Base-by-base conservation (phyloP, 30 jellyfish, hydroid and myxozoan genomes). In the Mastigias papua region DNA sequence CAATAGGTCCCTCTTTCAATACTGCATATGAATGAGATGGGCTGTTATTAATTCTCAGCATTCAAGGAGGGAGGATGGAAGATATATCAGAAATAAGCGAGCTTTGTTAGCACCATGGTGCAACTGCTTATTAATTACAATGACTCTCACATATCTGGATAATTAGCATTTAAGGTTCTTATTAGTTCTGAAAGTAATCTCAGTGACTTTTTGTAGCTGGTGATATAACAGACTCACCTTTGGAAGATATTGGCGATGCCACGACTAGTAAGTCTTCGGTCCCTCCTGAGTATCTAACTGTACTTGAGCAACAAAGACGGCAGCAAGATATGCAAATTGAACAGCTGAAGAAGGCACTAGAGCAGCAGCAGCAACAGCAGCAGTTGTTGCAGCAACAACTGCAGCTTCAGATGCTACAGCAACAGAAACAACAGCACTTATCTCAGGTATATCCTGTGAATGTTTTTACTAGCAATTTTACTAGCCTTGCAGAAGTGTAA, bases 351-450 rank as follows among this genome's bases (percentile, higher is more conserved):
- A 76, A 80, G 81, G 96, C 90, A n/a, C 68, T 93, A n/a, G 92
- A 87, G 84, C 93, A 89, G 63, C 95, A 93, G 78, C 95, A 86
- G 69, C 98, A 93, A 78, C 98, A 93, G 63, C 89, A 85, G 37
- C 97, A 88, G 30, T 25, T 93, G 22, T 76, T 87, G 69, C 96
- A 93, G 72, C 97, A 89, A 57, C 98, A 92, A 75, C 58, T 92
- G 42, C 98, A 92, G 49, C 80, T 79, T 32, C 96, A 87, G 72
- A 32, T 76, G 80, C 87, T 69, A 10, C 90, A 87, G 80, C 91
- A 77, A 42, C 96, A 87, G 61, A 57, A 87, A 32, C 94, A 86
- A 26, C 91, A 87, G 31, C 86, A 74, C 22, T 26, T 69, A 11
- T 63, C 74, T 28, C 83, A 86, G 95, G 89, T 73, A 19, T 15